Conservation (phyloP, 2,797 vertebrate genomes). For the Tarsius wallacei region DNA sequence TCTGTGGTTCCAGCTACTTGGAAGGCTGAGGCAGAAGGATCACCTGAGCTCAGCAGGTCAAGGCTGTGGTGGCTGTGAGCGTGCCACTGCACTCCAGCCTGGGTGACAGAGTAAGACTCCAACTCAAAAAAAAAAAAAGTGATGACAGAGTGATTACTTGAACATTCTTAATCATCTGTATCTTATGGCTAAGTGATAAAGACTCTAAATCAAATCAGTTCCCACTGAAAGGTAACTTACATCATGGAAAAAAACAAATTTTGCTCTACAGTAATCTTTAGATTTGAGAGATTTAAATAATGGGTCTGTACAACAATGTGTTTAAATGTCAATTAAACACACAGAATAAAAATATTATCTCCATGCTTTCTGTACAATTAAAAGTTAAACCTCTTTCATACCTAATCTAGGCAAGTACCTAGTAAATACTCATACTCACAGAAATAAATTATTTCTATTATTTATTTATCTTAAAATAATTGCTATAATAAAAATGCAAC, state of each 20-base stretch:
- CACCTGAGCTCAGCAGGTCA: too few species aligned
- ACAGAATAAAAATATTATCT: background rate
- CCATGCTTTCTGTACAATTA: background rate
- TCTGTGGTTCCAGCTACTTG: too few species aligned
- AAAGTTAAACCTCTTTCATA: background rate
- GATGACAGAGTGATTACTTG: background rate
- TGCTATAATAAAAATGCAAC: background rate
- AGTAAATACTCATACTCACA: background rate
- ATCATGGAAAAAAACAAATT: background rate
- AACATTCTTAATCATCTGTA: background rate
- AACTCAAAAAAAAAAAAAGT: background rate
- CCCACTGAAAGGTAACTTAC: background rate
- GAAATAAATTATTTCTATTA: background rate
- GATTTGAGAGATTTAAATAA: background rate
- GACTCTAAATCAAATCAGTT: background rate
- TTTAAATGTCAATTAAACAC: background rate
- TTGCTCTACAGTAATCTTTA: background rate
- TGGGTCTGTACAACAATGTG: background rate
- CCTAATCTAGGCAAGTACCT: background rate
- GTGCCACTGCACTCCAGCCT: accelerated
- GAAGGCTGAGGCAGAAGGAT: too few species aligned
- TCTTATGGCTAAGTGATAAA: background rate
- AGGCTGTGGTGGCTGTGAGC: too few species aligned
- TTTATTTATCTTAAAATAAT: background rate
- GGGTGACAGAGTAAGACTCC: too few species aligned